A percentile compares a stretch with the other conserved stretches of the same genome.
These are phyloP conservation scores for Omphaloscelis lunosa DNA, from an alignment of 2,888 invertebrate species.

Conservation along the genomic window DNA sequence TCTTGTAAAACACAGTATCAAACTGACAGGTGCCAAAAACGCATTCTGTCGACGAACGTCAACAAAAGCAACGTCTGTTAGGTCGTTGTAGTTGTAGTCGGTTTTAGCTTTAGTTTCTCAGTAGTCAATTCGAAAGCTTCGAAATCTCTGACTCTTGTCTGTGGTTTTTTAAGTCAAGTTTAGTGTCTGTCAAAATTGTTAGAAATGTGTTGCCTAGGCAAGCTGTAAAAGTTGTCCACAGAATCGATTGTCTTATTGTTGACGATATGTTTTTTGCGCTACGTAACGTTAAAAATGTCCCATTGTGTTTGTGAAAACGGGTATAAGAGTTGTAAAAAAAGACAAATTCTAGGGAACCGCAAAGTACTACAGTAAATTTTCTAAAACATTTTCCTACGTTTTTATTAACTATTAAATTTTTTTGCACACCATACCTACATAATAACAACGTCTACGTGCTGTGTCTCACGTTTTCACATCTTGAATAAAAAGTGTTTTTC, in stretches of 20 bases:
- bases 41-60: no score
- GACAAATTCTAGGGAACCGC: conserved; percentile 7
- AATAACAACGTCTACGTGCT: background rate
- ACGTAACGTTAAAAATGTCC: background rate
- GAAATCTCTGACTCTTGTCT: background rate
- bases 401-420: background rate
- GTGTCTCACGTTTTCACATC: conserved; percentile 5
- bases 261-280: background rate
- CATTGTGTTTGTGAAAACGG: background rate
- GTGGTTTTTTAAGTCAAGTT: background rate
- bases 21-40: no score
- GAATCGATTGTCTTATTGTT: background rate
- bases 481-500: conserved; percentile 31
- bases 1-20: no score
- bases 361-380: background rate
- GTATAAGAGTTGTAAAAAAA: background rate
- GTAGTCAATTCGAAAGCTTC: background rate
- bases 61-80: background rate
- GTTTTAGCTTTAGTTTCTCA: background rate
- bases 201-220: background rate
- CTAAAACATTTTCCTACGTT: background rate
- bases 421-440: background rate
- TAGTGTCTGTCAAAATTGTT: background rate
- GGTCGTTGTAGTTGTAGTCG: no score
- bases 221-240: background rate